Evolutionary conservation across 2,888 invertebrate species (phyloP), one percentile per base, ranked within the genome.

Genomic region (Drosophila stalkeri): DNA sequence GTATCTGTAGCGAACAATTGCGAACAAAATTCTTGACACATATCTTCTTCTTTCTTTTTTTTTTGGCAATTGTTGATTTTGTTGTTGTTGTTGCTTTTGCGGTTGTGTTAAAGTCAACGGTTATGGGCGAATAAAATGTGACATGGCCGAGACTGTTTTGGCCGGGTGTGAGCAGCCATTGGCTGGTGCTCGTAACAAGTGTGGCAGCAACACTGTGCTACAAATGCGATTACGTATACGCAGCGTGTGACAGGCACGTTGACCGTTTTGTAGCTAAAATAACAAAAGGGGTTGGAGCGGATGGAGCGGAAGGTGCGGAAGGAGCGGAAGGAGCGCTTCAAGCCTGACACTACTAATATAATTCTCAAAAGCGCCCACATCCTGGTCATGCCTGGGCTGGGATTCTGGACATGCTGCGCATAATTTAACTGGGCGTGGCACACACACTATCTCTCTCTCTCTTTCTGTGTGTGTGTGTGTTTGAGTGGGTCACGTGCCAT

Each of bases 191-290:
- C 49, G 56, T 75, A 81, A 80, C 81, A 81, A 80, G 87, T 83
- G 77, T 27, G 27, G 27, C 27, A 71, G 82, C 77, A 77, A 69
- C 87, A 72, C 73, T 67, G 82, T 81, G 75, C 72, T 68, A 81
- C 85, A 85, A 87, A 82, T 85, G 75, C 66, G 85, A 82, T 82
- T 87, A 87, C 85, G 85, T 87, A 87, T 85, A 82, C 82, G 88
- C 88, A 75, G 64, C 80, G 72, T 85, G 82, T 63, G 85, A 54
- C 64, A 18, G 35, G 23, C 56, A 66, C 55, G 67, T 59, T 79
- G 70, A 60, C 57, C 64, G 60, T 74, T 79, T 65, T 79, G 79
- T 68, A 52, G 49, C 31, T 33, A n/a, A 39, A 64, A 60, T 60
- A 43, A 60, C 63, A 75, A 74, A 74, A 69, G 61, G 75, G 33